Conservation (phyloP, 2,797 vertebrate species). For the Champsocephalus esox region DNA sequence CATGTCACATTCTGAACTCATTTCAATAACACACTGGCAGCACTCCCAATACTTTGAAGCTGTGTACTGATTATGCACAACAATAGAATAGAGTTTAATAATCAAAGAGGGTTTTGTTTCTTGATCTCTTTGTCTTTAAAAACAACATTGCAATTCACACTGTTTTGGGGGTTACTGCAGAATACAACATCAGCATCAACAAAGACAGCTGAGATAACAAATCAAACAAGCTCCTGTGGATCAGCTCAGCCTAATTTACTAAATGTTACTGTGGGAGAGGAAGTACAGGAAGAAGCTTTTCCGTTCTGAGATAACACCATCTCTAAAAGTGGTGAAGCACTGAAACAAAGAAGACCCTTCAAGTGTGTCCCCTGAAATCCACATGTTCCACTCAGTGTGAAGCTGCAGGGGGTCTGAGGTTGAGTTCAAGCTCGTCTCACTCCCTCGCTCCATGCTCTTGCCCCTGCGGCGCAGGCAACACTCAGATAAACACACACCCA, state of each 20-base stretch:
- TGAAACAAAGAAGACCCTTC: slow-evolving; percentile 49
- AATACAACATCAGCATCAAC: slow-evolving; percentile 19
- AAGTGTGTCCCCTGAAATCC: slow-evolving; percentile 50
- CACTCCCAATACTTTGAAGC: slow-evolving; percentile 47
- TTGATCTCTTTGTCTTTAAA: slow-evolving; percentile 32
- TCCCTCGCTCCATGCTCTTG: slow-evolving; percentile 50
- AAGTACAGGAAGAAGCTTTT: slow-evolving; percentile 17
- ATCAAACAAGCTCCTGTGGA: slow-evolving; percentile 31
- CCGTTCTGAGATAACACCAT: slow-evolving; percentile 47
- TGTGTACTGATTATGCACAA: slow-evolving; percentile 25
- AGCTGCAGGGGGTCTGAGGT: slow-evolving; percentile 68
- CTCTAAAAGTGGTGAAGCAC: slow-evolving; percentile 37
- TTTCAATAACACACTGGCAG: slow-evolving; percentile 34
- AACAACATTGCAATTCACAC: slow-evolving; percentile 4
- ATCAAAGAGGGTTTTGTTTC: slow-evolving; percentile 39
- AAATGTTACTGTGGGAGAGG: slow-evolving; percentile 23
- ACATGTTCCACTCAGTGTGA: slow-evolving; percentile 62
- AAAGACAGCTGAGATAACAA: slow-evolving; percentile 20
- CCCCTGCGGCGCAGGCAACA: slow-evolving; percentile 58
- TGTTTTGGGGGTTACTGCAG: slow-evolving; percentile 16
- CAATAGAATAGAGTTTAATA: slow-evolving; percentile 33
- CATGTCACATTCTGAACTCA: slow-evolving; percentile 39
- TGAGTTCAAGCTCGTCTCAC: slow-evolving; percentile 71
- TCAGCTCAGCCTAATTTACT: slow-evolving; percentile 27
- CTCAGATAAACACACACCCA: slow-evolving; percentile 70